phyloP scores from a whole-genome alignment of 2,888 invertebrate genomes.

The Alloscopus bannaensis region DNA sequence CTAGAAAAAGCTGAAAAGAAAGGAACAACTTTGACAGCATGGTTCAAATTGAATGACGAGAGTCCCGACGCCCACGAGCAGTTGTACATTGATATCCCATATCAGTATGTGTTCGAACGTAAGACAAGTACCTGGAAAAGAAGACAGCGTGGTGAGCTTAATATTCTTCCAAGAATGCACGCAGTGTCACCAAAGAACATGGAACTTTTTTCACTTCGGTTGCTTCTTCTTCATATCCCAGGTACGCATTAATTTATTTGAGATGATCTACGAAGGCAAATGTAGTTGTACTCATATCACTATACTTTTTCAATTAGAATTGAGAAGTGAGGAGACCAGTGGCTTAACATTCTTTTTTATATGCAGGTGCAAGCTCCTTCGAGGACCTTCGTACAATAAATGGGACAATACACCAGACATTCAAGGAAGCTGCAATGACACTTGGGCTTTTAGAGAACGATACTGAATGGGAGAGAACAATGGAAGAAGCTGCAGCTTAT shows the following conservation, averaged over 20 bases:
- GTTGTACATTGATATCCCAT: conserved; percentile 70
- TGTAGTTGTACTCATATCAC: no score
- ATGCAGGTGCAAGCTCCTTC: conserved; percentile 71
- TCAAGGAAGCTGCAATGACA: conserved; percentile 67
- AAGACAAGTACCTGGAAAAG: conserved; percentile 29
- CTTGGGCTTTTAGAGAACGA: conserved; percentile 72
- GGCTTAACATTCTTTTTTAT: no score
- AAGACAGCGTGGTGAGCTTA: conserved; percentile 60
- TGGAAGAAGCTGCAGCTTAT: conserved; percentile 70
- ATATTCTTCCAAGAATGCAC: conserved; percentile 70
- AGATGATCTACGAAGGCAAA: no score
- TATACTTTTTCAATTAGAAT: no score
- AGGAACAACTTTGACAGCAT: conserved; percentile 71
- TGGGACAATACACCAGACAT: conserved; percentile 66
- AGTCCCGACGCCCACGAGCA: conserved; percentile 52
- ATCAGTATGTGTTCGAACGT: conserved; percentile 44
- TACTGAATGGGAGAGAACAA: conserved; percentile 68
- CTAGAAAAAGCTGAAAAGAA: conserved; percentile 22
- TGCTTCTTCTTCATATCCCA: conserved; percentile 73
- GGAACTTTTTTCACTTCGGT: conserved; percentile 73
- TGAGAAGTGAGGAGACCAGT: no score
- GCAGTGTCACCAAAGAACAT: conserved; percentile 71
- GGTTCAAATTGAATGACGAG: conserved; percentile 70
- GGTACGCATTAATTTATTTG: no score
- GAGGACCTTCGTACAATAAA: conserved; percentile 71